Evolutionary conservation across 2,888 invertebrate species (phyloP), one percentile per base, ranked within the genome.

Genomic region (Hirtodrosophila alboralis): DNA sequence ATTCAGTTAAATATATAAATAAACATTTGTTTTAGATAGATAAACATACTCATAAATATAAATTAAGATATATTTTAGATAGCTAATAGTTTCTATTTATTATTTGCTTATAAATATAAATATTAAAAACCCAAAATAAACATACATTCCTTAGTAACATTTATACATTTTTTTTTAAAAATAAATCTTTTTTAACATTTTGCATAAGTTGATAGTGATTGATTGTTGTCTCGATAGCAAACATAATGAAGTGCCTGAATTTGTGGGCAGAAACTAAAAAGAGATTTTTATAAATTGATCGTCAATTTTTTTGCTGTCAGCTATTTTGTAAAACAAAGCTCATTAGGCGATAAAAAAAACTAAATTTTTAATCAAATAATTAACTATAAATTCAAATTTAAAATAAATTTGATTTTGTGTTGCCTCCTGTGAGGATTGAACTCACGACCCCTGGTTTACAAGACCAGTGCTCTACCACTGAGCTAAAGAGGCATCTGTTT

Each of bases 371-470:
- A 2, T 1, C 28, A 14, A 13, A 3, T 7, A n/a, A n/a, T n/a
- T n/a, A n/a, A n/a, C n/a, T n/a, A n/a, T n/a, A n/a, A n/a, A n/a
- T n/a, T n/a, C n/a, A n/a, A n/a, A n/a, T n/a, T n/a, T n/a, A n/a
- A 5, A 1, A 27, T 12, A 5, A 7, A 2, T 12, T 10, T 36
- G 3, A 94, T 94, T 94, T 94, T 3, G 1, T 8, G 0, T 94
- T 94, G 81, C 95, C 95, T 94, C 95, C 94, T 95, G 94, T 94
- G 95, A 95, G 95, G 94, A 94, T 95, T 94, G 95, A 95, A 95
- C 95, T 95, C 95, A 95, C 95, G 95, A 95, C 95, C 95, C 94
- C 94, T 95, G 95, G 95, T 95, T 95, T 95, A 95, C 95, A 95
- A 95, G 95, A 95, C 95, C 95, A 95, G 94, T 95, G 95, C 95